Evolutionary conservation across 2,888 invertebrate genomes (phyloP), one percentile per base, ranked within the genome.

Genomic region (Calephelis perditalis): DNA sequence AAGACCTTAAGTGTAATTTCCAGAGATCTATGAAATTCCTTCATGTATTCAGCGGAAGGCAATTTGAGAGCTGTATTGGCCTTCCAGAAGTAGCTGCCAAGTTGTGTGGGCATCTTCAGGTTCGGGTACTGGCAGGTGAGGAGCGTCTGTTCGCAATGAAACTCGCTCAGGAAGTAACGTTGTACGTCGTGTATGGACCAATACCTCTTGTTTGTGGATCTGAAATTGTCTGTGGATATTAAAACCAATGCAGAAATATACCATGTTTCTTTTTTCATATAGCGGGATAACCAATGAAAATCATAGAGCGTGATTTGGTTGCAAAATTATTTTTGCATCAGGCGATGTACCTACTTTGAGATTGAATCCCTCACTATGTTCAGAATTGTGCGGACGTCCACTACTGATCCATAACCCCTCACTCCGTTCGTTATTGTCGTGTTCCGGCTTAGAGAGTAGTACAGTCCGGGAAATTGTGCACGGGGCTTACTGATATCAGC

Each of bases 101-200:
- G 72, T 0, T 68, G 64, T 0, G 82, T 75, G 0, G 78, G 77
- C 75, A 86, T 67, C 35, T 74, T 72, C 46, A 84, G 66, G 68
- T 81, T 83, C 0, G 88, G 88, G 59, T 88, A 87, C 65, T 88
- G 86, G 63, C 75, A 82, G 0, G 84, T 77, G 65, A 85, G 86
- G 8, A 87, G 67, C 3, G 81, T 76, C 65, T 79, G 64, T 59
- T 85, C 84, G 64, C 89, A 89, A 63, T 89, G 88, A 45, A 79
- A 54, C 0, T 81, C 75, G 3, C 80, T 80, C 8, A 73, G 56
- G 60, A 79, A 80, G 63, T 87, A 88, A 0, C 88, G 78, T 62
- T 86, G 86, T 6, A 81, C 85, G 57, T 87, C 84, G 59, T 82
- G 77, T 35, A 88, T 86, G 3, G 78, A 76, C 86, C 86, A 87